These are phyloP conservation scores for Actinemys pallida DNA, from an alignment of 2,113 vertebrate species.

Conservation along the genomic window DNA sequence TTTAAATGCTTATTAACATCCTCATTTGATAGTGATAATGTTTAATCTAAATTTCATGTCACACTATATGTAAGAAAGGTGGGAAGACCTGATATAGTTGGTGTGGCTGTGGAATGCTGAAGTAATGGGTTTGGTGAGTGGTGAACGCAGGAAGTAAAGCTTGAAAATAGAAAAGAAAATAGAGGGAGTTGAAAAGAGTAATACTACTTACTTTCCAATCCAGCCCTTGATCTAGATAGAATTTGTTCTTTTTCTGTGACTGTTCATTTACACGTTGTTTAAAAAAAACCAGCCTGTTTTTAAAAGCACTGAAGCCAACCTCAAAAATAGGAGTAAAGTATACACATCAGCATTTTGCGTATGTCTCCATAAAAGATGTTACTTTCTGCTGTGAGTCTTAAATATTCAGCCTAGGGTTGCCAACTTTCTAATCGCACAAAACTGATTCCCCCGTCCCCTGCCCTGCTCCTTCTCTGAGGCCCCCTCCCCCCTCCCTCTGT, in stretches of 20 bases:
- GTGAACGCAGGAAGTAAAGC: neutral
- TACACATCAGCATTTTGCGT: neutral
- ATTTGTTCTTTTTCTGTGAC: neutral
- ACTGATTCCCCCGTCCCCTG: no score
- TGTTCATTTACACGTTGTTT: neutral
- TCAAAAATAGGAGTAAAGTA: neutral
- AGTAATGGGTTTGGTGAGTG: neutral
- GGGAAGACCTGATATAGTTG: neutral
- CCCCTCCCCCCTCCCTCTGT: no score
- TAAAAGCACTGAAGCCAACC: neutral
- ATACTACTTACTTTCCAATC: neutral
- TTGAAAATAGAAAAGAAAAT: neutral
- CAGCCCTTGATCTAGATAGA: neutral
- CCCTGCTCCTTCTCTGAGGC: no score
- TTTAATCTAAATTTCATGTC: neutral
- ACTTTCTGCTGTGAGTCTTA: fast-evolving
- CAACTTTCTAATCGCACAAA: no score
- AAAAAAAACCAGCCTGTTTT: neutral
- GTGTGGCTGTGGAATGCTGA: neutral
- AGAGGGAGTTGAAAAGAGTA: neutral
- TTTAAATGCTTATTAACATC: neutral
- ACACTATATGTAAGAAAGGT: neutral
- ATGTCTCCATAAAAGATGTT: fast-evolving
- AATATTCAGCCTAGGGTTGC: neutral
- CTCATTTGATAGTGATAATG: neutral